These are phyloP conservation scores for Xestia xanthographa DNA, from an alignment of 2,888 invertebrate species.

Conservation along the genomic window DNA sequence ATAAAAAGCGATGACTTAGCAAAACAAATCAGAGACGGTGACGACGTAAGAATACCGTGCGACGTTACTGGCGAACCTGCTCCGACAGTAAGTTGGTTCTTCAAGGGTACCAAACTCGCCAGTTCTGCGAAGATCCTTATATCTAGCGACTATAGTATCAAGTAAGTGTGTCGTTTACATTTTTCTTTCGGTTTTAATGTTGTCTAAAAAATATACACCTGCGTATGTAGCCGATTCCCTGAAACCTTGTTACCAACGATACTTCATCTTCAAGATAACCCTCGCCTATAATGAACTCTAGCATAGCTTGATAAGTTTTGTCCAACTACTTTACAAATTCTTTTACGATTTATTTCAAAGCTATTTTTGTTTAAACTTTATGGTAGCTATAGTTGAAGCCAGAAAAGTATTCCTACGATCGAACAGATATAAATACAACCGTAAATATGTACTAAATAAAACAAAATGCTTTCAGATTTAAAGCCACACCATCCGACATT, in stretches of 20 bases:
- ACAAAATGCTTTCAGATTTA: not conserved
- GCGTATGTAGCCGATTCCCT: not conserved
- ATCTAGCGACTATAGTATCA: constrained; percentile 68
- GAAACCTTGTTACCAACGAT: not conserved
- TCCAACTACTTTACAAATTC: not conserved
- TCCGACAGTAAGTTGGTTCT: constrained; percentile 73
- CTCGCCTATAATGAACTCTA: no score
- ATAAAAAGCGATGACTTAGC: constrained; percentile 55
- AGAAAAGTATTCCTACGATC: not conserved
- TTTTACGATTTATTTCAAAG: no score
- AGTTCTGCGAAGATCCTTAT: constrained; percentile 28
- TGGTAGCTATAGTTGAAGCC: not conserved
- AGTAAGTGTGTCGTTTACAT: not conserved
- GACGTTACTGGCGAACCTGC: constrained; percentile 70
- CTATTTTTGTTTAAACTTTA: not conserved
- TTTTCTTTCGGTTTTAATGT: not conserved
- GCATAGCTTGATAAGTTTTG: not conserved
- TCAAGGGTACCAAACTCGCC: constrained; percentile 61
- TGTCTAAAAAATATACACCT: not conserved
- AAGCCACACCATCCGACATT: not conserved
- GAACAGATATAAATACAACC: not conserved
- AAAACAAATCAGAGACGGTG: constrained; percentile 58
- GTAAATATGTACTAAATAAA: not conserved
- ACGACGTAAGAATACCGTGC: constrained; percentile 68
- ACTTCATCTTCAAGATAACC: not conserved